Evolutionary conservation across 30 jellyfish, hydroid and myxozoan genomes (phyloP).

Genomic region (Cassiopea andromeda): DNA sequence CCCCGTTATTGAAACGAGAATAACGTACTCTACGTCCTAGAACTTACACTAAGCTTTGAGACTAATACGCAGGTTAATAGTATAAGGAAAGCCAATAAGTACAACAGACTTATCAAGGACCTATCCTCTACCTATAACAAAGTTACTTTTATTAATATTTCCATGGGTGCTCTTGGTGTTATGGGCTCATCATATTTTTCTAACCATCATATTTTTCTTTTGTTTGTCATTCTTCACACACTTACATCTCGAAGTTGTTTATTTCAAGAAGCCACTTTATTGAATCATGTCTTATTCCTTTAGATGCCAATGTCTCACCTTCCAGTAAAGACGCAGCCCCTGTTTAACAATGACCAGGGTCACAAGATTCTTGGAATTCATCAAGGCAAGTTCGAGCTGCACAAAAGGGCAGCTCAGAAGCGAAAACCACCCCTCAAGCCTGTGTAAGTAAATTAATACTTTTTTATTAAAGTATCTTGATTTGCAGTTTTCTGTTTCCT

Average conservation of each 20-base stretch:
- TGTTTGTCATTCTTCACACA: too few species aligned
- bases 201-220: too few species aligned
- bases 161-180: too few species aligned
- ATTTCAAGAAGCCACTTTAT: neutral
- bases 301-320: constrained; percentile 74
- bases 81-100: too few species aligned
- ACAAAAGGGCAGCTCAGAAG: constrained; percentile 83
- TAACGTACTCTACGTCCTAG: too few species aligned
- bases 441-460: constrained; percentile 50
- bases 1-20: too few species aligned
- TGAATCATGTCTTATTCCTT: neutral
- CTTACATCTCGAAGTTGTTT: neutral
- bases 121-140: too few species aligned
- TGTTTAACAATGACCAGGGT: constrained; percentile 86
- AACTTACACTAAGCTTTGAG: too few species aligned
- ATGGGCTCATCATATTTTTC: too few species aligned
- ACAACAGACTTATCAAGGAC: too few species aligned
- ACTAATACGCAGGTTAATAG: too few species aligned
- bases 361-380: constrained; percentile 79
- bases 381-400: constrained; percentile 84
- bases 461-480: neutral
- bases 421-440: constrained; percentile 82
- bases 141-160: too few species aligned
- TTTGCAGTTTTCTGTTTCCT: neutral
- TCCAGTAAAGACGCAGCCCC: constrained; percentile 83